Evolutionary conservation across 2,113 vertebrate genomes (phyloP).

Genomic region (Callospermophilus lateralis): DNA sequence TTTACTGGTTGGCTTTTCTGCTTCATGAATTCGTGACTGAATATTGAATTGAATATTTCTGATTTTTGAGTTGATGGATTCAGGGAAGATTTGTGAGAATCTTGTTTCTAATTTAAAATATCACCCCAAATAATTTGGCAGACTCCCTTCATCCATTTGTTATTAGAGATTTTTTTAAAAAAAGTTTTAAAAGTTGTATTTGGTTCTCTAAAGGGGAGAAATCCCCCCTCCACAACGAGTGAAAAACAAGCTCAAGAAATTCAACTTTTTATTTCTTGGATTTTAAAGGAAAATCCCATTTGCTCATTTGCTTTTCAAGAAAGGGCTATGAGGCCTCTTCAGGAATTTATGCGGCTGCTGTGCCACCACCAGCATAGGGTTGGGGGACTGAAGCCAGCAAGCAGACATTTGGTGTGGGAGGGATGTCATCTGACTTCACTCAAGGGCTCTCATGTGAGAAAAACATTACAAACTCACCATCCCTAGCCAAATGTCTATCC

Average conservation of each 20-base stretch:
- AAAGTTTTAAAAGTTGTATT: conserved; percentile 78
- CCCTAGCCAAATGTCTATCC: conserved; percentile 24
- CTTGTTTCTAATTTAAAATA: conserved; percentile 40
- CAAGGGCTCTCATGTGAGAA: conserved; percentile 47
- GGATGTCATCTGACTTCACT: background rate
- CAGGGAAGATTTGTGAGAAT: background rate
- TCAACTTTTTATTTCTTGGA: conserved; percentile 57
- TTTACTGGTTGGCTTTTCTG: conserved; percentile 26
- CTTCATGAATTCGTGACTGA: conserved; percentile 24
- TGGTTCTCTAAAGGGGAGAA: conserved; percentile 29
- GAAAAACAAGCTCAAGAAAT: background rate
- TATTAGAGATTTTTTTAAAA: background rate
- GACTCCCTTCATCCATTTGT: background rate
- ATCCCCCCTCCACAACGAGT: background rate
- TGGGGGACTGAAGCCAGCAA: conserved; percentile 51
- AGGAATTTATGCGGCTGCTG: conserved; percentile 69
- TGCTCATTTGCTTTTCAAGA: conserved; percentile 48
- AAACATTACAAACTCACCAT: conserved; percentile 58
- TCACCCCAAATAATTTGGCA: conserved; percentile 1
- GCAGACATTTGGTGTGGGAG: conserved; percentile 54
- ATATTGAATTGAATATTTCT: conserved; percentile 20
- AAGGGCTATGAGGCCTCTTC: conserved; percentile 73
- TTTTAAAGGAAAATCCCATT: conserved; percentile 57
- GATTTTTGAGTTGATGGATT: conserved; percentile 8
- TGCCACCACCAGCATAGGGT: conserved; percentile 23